Base-by-base conservation (phyloP, 2,113 vertebrate species). In the Dryoscopus gambensis region DNA sequence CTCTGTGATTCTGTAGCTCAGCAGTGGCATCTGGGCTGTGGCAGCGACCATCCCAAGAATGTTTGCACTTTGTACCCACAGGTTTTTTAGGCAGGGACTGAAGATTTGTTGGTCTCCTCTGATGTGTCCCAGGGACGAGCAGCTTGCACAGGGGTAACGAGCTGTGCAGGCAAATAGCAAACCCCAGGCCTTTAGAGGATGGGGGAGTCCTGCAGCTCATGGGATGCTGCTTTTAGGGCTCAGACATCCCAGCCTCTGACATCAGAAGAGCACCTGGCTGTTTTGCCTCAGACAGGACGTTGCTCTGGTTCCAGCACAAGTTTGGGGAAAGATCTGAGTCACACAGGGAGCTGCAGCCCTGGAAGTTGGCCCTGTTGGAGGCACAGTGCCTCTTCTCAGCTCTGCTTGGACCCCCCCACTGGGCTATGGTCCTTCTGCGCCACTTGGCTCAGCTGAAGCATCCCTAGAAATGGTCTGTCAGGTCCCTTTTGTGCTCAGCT, bases 1-100 rank as follows among this genome's bases (percentile, higher is more conserved):
- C 39, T 37, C 57, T 27, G 57, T 37, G 57, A 11, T 15, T 47
- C 78, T 82, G 53, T 35, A 46, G 2, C 28, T n/a, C 39, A 73
- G 15, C 55, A 53, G 28, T 14, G n/a, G 7, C 11, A 10, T 6
- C 53, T 40, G n/a, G 7, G 24, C 1, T 4, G 0, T 4, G 9
- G 22, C 39, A 59, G 30, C 0, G 5, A n/a, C 31, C 56, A 23
- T 18, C 11, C 42, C 40, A 37, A 49, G 6, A 37, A 7, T 0
- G 1, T 14, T 25, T 31, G 23, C 10, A 9, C 7, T 79, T 53
- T 64, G 49, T 46, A 24, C 53, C 28, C 23, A 42, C 10, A 37
- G 55, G 14, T 33, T 84, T 11, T 84, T 71, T 44, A 44, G 52
- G 46, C 80, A 68, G 63, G 28, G 17, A 1, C 7, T 59, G 23